phyloP scores from a whole-genome alignment of 1,140 invertebrate genomes.

The Bombus confusus region DNA sequence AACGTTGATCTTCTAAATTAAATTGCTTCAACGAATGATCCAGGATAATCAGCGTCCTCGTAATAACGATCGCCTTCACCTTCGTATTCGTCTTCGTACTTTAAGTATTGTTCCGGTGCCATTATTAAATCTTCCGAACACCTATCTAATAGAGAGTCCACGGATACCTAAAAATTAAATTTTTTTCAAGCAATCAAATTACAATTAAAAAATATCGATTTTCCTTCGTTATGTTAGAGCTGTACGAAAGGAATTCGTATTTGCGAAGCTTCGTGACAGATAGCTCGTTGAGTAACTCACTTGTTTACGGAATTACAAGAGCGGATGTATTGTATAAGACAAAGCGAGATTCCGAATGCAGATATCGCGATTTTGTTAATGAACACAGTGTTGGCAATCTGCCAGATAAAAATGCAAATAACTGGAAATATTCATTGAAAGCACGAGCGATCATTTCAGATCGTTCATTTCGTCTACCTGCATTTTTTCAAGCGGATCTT shows the following conservation, averaged over 20 bases:
- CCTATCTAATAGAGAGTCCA: conserved; percentile 58
- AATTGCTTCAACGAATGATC: neutral
- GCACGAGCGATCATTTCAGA: conserved; percentile 43
- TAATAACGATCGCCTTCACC: conserved; percentile 44
- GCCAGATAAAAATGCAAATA: conserved; percentile 14
- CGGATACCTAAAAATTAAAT: conserved; percentile 51
- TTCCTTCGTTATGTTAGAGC: fast-evolving
- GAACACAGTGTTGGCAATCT: neutral
- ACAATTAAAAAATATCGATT: neutral
- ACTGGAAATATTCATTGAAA: conserved; percentile 53
- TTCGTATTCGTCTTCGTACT: conserved; percentile 46
- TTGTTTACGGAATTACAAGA: neutral
- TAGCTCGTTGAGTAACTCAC: neutral
- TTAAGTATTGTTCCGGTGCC: conserved; percentile 42
- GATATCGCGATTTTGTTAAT: conserved; percentile 67
- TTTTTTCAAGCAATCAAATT: neutral
- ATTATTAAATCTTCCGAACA: conserved; percentile 42
- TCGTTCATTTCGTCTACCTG: conserved; percentile 35
- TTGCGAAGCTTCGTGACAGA: neutral
- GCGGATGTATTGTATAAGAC: neutral
- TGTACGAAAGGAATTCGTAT: neutral
- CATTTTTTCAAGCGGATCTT: conserved; percentile 4
- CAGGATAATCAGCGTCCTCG: neutral
- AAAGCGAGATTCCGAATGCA: neutral
- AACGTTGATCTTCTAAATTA: neutral